Base-by-base conservation (phyloP, 2,888 invertebrate species). In the Polyploca ridens region DNA sequence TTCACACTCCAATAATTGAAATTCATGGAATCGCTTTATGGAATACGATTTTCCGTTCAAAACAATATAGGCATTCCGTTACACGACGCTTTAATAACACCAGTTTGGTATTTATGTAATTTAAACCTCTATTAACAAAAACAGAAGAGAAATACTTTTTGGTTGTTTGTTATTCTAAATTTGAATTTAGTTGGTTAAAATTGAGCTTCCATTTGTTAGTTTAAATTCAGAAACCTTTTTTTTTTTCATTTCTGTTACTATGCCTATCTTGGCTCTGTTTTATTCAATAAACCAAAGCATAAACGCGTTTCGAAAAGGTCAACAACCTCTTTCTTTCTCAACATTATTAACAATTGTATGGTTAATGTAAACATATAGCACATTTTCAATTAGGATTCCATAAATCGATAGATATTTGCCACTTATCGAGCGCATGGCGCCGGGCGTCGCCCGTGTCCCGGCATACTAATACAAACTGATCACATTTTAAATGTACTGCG, bases 391-490 rank as follows among this genome's bases (percentile, higher is more conserved):
- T 76, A 77, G 62, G 64, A 67, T 64, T 69, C 66, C 41, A 70
- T 69, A 69, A 75, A 72, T 78, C 73, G 73, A 76, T 75, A 71
- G 69, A 72, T 72, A 71, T 66, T 72, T 69, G 68, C 63, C 66
- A 70, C 75, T 79, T 72, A 75, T 68, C 68, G 71, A 65, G 69
- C 64, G 75, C 69, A 62, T 67, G 64, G 62, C 62, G 75, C 70
- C 62, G 67, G 64, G 62, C 62, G 58, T 49, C 64, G 64, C 67
- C 64, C 83, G 79, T 84, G 84, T 74, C 75, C 63, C 67, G 54
- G 83, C 81, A 84, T 84, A 81, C 81, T 77, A 77, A 75, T 75
- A 67, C 75, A 70, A 69, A 67, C 68, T 69, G 67, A 77, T 68
- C 71, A 64, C 64, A 59, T 65, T 63, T 49, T 33, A 62, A 44